Evolutionary conservation across 1,140 invertebrate species (phyloP).

Genomic region (Drosophila asahinai): DNA sequence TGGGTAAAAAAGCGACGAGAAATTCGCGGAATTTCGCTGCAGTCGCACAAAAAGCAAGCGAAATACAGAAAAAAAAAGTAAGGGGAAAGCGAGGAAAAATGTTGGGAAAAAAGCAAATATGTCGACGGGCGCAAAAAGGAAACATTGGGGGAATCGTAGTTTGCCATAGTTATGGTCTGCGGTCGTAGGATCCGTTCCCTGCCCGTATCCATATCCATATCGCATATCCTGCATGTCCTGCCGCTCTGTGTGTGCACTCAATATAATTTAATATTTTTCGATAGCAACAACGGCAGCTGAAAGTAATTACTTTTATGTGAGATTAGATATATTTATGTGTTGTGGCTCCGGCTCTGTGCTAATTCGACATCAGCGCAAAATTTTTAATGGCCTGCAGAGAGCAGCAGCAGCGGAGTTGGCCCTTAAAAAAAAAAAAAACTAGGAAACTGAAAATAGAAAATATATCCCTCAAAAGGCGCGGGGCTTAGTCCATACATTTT

Average conservation of each 20-base stretch:
- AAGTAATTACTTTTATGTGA: conserved; percentile 83
- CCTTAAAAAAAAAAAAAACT: neutral
- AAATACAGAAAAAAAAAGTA: neutral
- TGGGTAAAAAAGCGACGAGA: conserved; percentile 52
- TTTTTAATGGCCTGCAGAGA: conserved; percentile 66
- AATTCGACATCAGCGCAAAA: conserved; percentile 76
- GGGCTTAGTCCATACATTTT: conserved; percentile 33
- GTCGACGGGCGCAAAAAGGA: conserved; percentile 64
- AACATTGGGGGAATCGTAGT: conserved; percentile 40
- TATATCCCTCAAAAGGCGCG: conserved; percentile 6
- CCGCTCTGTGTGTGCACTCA: conserved; percentile 63
- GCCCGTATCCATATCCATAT: conserved; percentile 17
- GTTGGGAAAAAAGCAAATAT: conserved; percentile 63
- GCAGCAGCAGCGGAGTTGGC: conserved; percentile 14
- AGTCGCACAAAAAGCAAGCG: conserved; percentile 70
- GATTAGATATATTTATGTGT: conserved; percentile 82
- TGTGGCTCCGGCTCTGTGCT: conserved; percentile 38
- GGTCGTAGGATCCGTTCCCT: conserved; percentile 36
- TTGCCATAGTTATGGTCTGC: conserved; percentile 67
- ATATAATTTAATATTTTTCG: conserved; percentile 84
- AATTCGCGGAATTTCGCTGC: conserved; percentile 81
- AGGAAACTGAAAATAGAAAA: too few relatives aligned
- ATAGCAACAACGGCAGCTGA: conserved; percentile 80
- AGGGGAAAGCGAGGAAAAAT: conserved; percentile 11
- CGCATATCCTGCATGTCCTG: conserved; percentile 18